Conservation (phyloP, 2,113 vertebrate species). For the Ceratotherium simum region DNA sequence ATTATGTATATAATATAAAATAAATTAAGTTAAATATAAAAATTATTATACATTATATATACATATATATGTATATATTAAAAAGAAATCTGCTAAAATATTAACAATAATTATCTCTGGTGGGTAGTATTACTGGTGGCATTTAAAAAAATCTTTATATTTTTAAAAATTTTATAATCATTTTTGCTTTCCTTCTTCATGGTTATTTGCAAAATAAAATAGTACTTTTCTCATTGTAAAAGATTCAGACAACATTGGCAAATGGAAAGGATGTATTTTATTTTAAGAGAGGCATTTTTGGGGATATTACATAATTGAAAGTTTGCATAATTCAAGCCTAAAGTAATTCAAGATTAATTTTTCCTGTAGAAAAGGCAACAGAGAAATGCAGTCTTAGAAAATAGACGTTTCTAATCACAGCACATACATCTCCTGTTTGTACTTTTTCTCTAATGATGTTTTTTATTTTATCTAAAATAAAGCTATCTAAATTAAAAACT, state of each 20-base stretch:
- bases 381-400: neutral
- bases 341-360: neutral
- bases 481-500: neutral
- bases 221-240: neutral
- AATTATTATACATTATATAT: neutral
- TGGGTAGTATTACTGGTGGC: neutral
- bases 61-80: neutral
- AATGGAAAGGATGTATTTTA: neutral
- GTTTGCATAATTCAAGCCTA: neutral
- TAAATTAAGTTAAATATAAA: neutral
- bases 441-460: neutral
- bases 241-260: neutral
- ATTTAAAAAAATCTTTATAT: neutral
- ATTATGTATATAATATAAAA: neutral
- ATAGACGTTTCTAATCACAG: neutral
- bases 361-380: neutral
- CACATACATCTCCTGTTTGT: neutral
- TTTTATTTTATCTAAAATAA: neutral
- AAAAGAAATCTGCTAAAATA: neutral
- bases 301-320: neutral
- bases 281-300: neutral
- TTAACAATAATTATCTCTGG: neutral
- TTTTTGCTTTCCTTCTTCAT: neutral
- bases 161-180: neutral
- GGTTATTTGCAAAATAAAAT: constrained; percentile 7